These are phyloP conservation scores for Macaca nemestrina DNA, from an alignment of 2,113 vertebrate genomes.

Conservation along the genomic window DNA sequence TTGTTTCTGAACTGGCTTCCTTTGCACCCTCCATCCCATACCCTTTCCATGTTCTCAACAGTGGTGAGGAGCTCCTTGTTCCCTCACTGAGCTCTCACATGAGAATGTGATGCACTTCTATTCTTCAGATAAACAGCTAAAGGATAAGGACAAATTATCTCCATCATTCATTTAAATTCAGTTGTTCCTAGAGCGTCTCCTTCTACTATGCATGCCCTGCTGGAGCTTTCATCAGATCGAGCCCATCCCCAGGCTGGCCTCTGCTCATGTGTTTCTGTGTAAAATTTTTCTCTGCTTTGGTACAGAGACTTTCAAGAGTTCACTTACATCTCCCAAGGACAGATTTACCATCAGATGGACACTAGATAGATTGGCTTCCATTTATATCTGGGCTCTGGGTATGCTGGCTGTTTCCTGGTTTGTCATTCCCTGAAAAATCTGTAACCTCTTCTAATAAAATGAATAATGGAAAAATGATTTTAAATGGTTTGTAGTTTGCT, in stretches of 20 bases:
- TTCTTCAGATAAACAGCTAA: background rate
- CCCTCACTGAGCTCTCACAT: background rate
- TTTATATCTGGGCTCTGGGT: background rate
- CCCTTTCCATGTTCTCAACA: accelerated
- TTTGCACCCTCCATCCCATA: background rate
- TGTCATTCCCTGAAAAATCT: background rate
- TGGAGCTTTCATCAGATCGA: background rate
- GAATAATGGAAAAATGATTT: background rate
- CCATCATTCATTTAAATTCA: background rate
- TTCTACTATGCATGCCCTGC: accelerated
- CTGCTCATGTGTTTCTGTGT: accelerated
- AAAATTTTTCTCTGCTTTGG: background rate
- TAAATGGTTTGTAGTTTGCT: background rate
- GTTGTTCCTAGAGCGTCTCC: background rate
- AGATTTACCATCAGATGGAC: background rate
- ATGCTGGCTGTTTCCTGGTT: background rate
- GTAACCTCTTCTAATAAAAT: background rate
- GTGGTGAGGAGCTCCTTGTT: background rate
- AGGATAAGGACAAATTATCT: background rate
- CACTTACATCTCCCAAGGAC: background rate
- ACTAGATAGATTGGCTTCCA: background rate
- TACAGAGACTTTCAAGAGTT: background rate
- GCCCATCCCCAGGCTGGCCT: background rate
- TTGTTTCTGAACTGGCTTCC: background rate
- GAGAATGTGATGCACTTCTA: background rate